These are phyloP conservation scores for Trachelus troglodyta DNA, from an alignment of 2,888 invertebrate genomes.

Conservation along the genomic window DNA sequence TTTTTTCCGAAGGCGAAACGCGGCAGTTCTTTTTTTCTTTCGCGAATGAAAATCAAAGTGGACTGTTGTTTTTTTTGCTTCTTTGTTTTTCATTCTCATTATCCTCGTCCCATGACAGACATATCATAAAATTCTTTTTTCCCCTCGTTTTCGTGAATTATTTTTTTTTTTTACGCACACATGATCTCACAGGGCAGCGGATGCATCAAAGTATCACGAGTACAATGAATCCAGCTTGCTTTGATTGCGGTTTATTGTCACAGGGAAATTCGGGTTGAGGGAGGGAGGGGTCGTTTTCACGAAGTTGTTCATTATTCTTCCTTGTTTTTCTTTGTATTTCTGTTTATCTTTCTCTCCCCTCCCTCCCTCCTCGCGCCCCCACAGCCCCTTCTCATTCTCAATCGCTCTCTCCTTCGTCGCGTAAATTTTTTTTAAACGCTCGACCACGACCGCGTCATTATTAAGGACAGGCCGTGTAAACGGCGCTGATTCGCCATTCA, in stretches of 20 bases:
- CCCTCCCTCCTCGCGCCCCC: rapidly evolving
- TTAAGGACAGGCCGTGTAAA: background rate
- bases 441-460: background rate
- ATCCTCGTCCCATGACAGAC: background rate
- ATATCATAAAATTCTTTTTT: background rate
- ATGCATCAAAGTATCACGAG: background rate
- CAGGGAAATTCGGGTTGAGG: background rate
- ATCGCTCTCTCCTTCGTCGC: background rate
- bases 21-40: too few species aligned
- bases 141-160: background rate
- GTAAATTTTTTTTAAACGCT: background rate
- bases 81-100: background rate
- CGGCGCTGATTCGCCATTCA: background rate
- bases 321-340: too few species aligned
- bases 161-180: too few species aligned
- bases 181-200: background rate
- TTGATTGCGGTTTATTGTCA: background rate
- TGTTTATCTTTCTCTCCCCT: background rate
- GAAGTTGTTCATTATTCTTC: too few species aligned
- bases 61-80: background rate
- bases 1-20: too few species aligned
- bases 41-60: background rate
- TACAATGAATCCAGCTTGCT: background rate
- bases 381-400: too few species aligned
- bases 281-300: too few species aligned